Base-by-base conservation (phyloP, 2,888 invertebrate genomes). In the Tanaodytes sp. region DNA sequence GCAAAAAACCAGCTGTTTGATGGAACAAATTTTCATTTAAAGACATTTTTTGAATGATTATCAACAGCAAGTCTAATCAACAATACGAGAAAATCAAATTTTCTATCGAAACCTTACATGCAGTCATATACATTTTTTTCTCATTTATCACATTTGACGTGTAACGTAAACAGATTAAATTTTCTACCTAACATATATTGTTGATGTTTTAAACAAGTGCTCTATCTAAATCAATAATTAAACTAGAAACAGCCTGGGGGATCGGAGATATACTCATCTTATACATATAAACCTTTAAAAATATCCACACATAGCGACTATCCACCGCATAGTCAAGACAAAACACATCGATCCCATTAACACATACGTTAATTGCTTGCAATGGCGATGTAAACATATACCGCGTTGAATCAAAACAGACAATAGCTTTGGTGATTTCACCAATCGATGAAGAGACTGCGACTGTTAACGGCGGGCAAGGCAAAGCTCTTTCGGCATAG, bases 241-340 rank as follows among this genome's bases (percentile, higher is more conserved):
- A 43, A 8, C 14, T 4, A 23, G 20, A 14, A 12, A 43, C 27
- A 23, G 12, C 4, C 12, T 14, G 23, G 8, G 43, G 43, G 6
- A 12, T 20, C 8, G 9, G 16, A 12, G 12, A 1, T n/a, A 19
- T 36, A 11, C 19, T 36, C 6, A 48, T 48, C 12, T 36, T 33
- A 12, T 19, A 48, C 36, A 48, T 6, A 48, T 36, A 36, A 12
- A 9, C 12, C 27, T 48, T 48, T 31, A 48, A 19, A 36, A 48
- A 48, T 9, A 48, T 12, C 48, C 48, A 48, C n/a, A 48, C 48
- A 36, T 48, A 36, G 31, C 46, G 46, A 46, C 46, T 46, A n/a
- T 30, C 46, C 3, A 19, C 31, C 18, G 46, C 31, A 12, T 30
- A 46, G n/a, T 30, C 18, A n/a, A 30, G 15, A 18, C 2, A n/a